Conservation (phyloP, 2,888 invertebrate genomes). For the Ornithoptera priamus region DNA sequence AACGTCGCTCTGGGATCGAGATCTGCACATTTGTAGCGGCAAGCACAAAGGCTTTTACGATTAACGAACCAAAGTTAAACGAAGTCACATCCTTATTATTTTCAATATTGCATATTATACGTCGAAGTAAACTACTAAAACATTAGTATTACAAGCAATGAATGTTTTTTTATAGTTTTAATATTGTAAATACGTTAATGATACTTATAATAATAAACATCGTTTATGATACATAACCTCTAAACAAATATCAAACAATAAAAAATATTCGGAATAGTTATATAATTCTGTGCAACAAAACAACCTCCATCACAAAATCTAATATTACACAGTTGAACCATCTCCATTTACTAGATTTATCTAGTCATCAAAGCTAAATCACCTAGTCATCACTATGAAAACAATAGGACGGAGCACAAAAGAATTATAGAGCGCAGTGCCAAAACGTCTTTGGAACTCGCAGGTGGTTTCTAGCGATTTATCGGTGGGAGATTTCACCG, state of each 20-base stretch:
- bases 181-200: background rate
- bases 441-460: constrained; percentile 64
- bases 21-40: constrained; percentile 60
- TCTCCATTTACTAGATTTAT: constrained; percentile 37
- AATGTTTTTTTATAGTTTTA: background rate
- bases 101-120: constrained; percentile 40
- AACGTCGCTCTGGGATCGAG: constrained; percentile 66
- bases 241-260: background rate
- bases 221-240: background rate
- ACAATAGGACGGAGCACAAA: constrained; percentile 73
- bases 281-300: constrained; percentile 23
- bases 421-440: constrained; percentile 73
- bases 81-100: constrained; percentile 65
- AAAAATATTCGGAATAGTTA: constrained; percentile 26
- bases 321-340: constrained; percentile 24
- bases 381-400: constrained; percentile 66
- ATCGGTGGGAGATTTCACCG: constrained; percentile 66
- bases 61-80: constrained; percentile 68
- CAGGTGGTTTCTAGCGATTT: constrained; percentile 71
- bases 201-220: no score
- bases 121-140: background rate
- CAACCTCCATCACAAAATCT: constrained; percentile 16
- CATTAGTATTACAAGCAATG: background rate
- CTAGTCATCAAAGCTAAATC: constrained; percentile 41
- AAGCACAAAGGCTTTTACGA: constrained; percentile 65